phyloP scores from a whole-genome alignment of 2,888 invertebrate genomes.

The Toxonevra muliebris region DNA sequence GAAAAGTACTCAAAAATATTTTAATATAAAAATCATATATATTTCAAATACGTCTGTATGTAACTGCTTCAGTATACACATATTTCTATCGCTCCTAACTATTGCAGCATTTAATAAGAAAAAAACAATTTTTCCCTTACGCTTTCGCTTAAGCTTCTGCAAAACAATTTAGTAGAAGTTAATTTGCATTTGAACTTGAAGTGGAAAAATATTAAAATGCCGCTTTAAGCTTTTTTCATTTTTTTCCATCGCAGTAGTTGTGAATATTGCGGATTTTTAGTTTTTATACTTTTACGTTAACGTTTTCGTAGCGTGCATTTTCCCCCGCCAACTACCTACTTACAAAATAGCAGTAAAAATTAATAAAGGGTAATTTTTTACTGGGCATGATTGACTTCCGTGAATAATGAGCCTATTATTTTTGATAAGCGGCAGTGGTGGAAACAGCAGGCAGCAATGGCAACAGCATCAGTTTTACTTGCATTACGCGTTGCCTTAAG shows the following conservation, averaged over 20 bases:
- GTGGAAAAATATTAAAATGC: constrained; percentile 28
- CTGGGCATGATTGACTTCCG: constrained; percentile 35
- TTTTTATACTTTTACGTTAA: background rate
- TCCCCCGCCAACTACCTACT: no score
- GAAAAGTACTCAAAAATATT: no score
- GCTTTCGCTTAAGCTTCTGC: constrained; percentile 5
- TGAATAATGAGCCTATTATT: constrained; percentile 32
- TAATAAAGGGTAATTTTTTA: constrained; percentile 29
- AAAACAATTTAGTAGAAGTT: constrained; percentile 24
- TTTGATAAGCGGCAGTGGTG: background rate
- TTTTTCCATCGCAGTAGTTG: background rate
- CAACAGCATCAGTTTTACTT: background rate
- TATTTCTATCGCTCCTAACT: no score
- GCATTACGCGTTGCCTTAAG: constrained; percentile 13
- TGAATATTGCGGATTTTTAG: background rate
- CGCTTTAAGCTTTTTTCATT: background rate
- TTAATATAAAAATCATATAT: no score
- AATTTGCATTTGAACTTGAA: constrained; percentile 34
- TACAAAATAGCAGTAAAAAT: constrained; percentile 7
- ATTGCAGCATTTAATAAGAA: no score
- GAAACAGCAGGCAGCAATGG: no score
- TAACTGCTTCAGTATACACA: no score
- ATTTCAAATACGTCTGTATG: no score
- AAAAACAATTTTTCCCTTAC: background rate
- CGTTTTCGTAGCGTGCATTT: background rate